Conservation (phyloP, 2,888 invertebrate genomes). For the Theodoxus fluviatilis region DNA sequence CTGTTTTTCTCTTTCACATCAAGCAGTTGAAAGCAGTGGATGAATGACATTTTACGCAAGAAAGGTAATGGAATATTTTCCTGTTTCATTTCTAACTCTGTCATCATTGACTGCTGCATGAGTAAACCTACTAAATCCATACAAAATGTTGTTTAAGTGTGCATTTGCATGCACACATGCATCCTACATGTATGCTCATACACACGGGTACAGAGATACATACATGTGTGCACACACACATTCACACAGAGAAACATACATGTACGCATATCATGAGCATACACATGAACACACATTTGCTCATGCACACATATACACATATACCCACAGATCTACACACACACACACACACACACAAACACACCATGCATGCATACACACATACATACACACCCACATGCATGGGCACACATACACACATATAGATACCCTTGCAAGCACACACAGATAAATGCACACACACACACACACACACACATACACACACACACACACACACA, state of each 20-base stretch:
- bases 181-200: no score
- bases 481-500: slow-evolving; percentile 6
- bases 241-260: background rate
- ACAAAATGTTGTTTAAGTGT: no score
- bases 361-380: background rate
- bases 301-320: background rate
- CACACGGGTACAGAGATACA: no score
- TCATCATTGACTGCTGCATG: no score
- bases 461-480: background rate
- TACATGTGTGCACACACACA: background rate
- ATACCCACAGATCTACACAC: background rate
- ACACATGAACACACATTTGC: background rate
- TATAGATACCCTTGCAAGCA: background rate
- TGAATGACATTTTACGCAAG: no score
- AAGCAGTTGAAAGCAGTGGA: background rate
- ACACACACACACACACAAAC: background rate
- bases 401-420: background rate
- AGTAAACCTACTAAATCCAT: no score
- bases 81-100: no score
- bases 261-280: background rate
- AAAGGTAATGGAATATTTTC: no score
- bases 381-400: background rate
- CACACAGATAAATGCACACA: slow-evolving; percentile 19
- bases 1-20: background rate
- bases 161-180: no score